A percentile compares a stretch with the other conserved stretches of the same genome.
Evolutionary conservation across 2,797 vertebrate genomes (phyloP).

Genomic region (Balearica regulorum): DNA sequence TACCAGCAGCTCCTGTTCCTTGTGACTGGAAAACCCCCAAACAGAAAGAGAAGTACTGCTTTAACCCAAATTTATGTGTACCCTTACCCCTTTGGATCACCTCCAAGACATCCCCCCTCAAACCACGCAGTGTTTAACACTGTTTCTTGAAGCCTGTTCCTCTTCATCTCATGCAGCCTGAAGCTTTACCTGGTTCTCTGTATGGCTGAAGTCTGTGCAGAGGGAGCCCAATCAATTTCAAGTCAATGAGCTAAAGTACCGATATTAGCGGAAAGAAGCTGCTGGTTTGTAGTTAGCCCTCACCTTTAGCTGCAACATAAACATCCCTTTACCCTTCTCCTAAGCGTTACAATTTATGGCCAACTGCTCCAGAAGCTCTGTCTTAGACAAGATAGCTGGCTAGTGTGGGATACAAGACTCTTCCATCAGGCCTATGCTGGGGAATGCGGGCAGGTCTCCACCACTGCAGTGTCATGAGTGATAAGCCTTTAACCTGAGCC

Average conservation of each 20-base stretch:
- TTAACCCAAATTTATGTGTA: background rate
- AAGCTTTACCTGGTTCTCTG: background rate
- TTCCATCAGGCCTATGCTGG: background rate
- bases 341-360: background rate
- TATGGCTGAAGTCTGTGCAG: background rate
- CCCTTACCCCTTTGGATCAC: background rate
- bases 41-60: accelerated
- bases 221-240: background rate
- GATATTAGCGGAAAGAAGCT: background rate
- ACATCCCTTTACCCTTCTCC: background rate
- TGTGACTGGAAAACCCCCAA: background rate
- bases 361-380: background rate
- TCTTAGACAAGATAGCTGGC: background rate
- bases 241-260: background rate
- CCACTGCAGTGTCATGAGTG: background rate
- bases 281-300: background rate
- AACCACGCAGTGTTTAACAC: background rate
- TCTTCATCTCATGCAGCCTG: background rate
- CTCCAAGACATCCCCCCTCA: background rate
- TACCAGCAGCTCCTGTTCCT: background rate
- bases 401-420: background rate
- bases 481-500: background rate
- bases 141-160: background rate
- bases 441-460: background rate
- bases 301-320: background rate